These are phyloP conservation scores for Propsilocerus akamusi DNA, from an alignment of 1,140 invertebrate genomes.

Conservation along the genomic window DNA sequence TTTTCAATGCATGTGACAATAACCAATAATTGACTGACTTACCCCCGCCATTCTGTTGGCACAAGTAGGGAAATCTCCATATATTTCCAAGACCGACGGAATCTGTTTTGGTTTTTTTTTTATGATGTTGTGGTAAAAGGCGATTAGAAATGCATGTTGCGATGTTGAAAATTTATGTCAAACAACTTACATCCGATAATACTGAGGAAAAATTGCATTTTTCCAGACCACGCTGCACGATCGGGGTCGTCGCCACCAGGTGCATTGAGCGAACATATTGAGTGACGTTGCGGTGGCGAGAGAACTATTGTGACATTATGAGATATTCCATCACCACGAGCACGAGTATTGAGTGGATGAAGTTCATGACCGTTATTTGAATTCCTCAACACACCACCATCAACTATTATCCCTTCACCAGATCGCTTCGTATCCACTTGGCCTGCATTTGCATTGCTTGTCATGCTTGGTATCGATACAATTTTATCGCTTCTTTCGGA, in stretches of 20 bases:
- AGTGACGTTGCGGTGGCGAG: conserved; percentile 27
- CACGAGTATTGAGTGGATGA: conserved; percentile 49
- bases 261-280: conserved; percentile 26
- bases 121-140: too few species aligned
- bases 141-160: too few species aligned
- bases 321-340: conserved; percentile 33
- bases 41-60: conserved; percentile 91
- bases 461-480: neutral
- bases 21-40: too few species aligned
- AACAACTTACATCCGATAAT: conserved; percentile 83
- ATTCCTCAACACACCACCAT: neutral
- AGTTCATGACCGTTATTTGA: conserved; percentile 49
- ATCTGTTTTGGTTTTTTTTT: too few species aligned
- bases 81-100: conserved; percentile 84
- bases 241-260: conserved; percentile 26
- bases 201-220: conserved; percentile 79
- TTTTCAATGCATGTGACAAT: neutral
- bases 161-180: too few species aligned
- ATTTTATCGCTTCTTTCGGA: neutral
- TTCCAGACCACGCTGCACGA: conserved; percentile 58
- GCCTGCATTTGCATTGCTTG: neutral
- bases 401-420: neutral
- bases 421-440: neutral
- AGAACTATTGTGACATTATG: conserved; percentile 44
- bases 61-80: conserved; percentile 89